Evolutionary conservation across 1,140 invertebrate genomes (phyloP).

Genomic region (Ylistrum balloti): DNA sequence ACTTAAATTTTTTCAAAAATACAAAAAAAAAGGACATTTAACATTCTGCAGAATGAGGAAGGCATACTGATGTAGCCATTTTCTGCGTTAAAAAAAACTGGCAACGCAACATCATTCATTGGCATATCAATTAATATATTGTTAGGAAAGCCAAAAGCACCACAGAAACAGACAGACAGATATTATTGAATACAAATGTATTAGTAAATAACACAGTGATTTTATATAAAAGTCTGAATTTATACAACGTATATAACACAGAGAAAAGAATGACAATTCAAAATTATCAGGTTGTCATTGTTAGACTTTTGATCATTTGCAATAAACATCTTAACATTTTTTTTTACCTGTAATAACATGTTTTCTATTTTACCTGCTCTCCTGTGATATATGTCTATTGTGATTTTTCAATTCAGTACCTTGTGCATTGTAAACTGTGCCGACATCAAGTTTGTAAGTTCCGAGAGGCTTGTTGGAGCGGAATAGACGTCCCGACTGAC

Average conservation of each 20-base stretch:
- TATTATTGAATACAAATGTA: neutral
- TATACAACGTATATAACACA: neutral
- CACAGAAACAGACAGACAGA: neutral
- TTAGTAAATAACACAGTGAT: neutral
- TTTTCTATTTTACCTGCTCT: neutral
- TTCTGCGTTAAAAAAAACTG: no score
- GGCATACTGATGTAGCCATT: no score
- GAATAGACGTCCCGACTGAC: conserved; percentile 81
- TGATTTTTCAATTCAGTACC: conserved; percentile 84
- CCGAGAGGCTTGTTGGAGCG: conserved; percentile 92
- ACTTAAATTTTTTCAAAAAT: no score
- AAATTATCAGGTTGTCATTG: neutral
- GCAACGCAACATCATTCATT: neutral
- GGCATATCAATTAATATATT: neutral
- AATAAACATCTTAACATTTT: neutral
- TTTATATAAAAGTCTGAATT: neutral
- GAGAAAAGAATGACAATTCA: neutral
- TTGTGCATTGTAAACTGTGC: conserved; percentile 92
- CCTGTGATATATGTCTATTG: neutral
- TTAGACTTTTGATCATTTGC: neutral
- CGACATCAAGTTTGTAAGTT: conserved; percentile 93
- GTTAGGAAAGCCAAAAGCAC: neutral
- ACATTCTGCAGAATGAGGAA: no score
- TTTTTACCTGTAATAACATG: neutral
- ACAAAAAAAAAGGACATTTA: no score